Evolutionary conservation across 2,113 vertebrate species (phyloP).

Genomic region (Thinocorus orbignyianus): DNA sequence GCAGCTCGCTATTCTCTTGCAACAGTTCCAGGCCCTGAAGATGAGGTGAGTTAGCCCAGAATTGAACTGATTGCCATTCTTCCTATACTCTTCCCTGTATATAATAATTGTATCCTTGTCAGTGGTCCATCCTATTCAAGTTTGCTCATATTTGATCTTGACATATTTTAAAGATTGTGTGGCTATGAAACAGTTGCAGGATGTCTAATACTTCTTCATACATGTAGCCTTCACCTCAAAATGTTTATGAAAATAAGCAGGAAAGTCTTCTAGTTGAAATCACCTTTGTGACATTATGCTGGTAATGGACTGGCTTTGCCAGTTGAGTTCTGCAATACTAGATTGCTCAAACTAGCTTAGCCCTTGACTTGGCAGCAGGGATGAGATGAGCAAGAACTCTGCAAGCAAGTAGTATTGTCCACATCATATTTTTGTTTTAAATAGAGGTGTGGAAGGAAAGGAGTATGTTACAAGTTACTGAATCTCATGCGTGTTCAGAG

Average conservation of each 20-base stretch:
- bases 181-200: not conserved
- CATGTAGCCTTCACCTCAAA: not conserved
- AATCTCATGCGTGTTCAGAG: not conserved
- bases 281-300: not conserved
- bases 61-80: not conserved
- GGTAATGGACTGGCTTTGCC: not conserved
- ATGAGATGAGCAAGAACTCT: not conserved
- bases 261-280: not conserved
- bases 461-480: constrained; percentile 14
- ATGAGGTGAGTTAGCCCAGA: constrained; percentile 81
- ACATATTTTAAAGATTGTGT: not conserved
- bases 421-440: not conserved
- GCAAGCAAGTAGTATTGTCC: not conserved
- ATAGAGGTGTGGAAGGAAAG: constrained; percentile 16
- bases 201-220: not conserved
- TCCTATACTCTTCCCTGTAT: not conserved
- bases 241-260: not conserved
- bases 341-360: not conserved
- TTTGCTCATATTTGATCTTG: not conserved
- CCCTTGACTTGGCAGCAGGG: not conserved
- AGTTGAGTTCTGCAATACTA: not conserved
- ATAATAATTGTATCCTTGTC: not conserved
- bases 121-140: not conserved
- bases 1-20: constrained; percentile 89
- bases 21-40: constrained; percentile 95